These are phyloP conservation scores for Colaptes auratus DNA, from an alignment of 2,113 vertebrate species.

Conservation along the genomic window DNA sequence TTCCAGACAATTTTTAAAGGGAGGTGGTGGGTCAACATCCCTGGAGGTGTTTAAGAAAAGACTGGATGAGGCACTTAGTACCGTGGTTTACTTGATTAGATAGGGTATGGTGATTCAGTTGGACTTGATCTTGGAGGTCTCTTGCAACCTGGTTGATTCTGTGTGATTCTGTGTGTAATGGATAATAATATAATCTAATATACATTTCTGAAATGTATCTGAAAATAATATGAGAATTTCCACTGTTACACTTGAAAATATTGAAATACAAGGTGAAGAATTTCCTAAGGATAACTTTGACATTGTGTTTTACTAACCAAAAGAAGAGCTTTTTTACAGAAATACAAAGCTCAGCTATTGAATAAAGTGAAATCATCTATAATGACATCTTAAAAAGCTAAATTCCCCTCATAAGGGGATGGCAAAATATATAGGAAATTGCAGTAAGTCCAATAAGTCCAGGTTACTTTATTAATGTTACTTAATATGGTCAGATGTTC, in stretches of 20 bases:
- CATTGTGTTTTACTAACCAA: conserved; percentile 16
- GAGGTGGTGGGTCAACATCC: too few relatives aligned
- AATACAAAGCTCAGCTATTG: conserved; percentile 11
- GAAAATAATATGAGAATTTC: conserved; percentile 17
- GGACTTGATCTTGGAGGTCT: too few relatives aligned
- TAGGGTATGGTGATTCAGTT: too few relatives aligned
- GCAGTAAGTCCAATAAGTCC: not conserved
- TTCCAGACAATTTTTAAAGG: not conserved
- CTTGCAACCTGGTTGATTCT: too few relatives aligned
- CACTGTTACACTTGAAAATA: conserved; percentile 24
- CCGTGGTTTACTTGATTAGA: too few relatives aligned
- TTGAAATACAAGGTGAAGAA: not conserved
- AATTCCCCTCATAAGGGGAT: not conserved
- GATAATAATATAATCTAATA: not conserved
- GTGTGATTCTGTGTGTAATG: too few relatives aligned
- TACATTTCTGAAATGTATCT: not conserved
- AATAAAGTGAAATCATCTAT: not conserved
- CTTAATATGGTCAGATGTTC: too few relatives aligned
- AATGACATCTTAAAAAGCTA: not conserved
- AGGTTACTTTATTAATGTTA: too few relatives aligned
- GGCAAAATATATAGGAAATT: not conserved
- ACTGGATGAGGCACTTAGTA: too few relatives aligned
- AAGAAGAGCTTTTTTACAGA: not conserved
- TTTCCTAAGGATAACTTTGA: not conserved
- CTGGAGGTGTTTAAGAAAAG: too few relatives aligned